Percentiles rank a stretch among this genome's conserved stretches.
These are phyloP conservation scores for Listronotus oregonensis DNA, from an alignment of 1,140 invertebrate species.

Conservation along the genomic window DNA sequence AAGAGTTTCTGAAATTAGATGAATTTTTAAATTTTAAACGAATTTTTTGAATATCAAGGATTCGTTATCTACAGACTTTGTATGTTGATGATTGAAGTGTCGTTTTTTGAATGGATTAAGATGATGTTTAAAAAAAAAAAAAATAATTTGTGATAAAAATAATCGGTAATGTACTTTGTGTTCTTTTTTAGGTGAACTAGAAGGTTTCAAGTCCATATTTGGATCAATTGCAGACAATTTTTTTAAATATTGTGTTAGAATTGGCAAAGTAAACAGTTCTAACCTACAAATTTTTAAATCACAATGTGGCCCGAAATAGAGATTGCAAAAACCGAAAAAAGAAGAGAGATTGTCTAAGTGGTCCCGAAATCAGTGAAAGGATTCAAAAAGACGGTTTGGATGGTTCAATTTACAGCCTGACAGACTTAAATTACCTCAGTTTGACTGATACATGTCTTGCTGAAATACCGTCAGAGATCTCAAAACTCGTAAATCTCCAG, in stretches of 20 bases:
- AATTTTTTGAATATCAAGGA: too few species aligned
- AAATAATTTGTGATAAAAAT: too few species aligned
- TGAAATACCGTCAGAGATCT: conserved; percentile 65
- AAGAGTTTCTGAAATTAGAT: too few species aligned
- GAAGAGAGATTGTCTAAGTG: conserved; percentile 75
- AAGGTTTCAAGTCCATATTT: background rate
- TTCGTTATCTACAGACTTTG: too few species aligned
- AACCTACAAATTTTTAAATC: conserved; percentile 3
- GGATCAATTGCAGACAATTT: background rate
- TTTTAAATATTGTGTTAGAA: conserved; percentile 4
- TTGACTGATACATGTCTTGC: conserved; percentile 69
- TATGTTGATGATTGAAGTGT: too few species aligned
- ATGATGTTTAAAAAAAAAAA: too few species aligned
- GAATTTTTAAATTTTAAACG: too few species aligned
- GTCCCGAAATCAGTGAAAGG: conserved; percentile 65
- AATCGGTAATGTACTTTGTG: too few species aligned
- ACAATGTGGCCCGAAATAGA: conserved; percentile 69
- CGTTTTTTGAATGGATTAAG: too few species aligned
- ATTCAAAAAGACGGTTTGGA: conserved; percentile 70
- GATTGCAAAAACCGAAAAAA: conserved; percentile 68
- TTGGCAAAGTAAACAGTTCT: background rate
- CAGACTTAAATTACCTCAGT: conserved; percentile 70
- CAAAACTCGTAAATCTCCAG: conserved; percentile 68
- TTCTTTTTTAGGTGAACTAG: too few species aligned
- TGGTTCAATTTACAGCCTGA: conserved; percentile 64